phyloP scores from a whole-genome alignment of 1,140 invertebrate species.

The Pollicipes pollicipes region DNA sequence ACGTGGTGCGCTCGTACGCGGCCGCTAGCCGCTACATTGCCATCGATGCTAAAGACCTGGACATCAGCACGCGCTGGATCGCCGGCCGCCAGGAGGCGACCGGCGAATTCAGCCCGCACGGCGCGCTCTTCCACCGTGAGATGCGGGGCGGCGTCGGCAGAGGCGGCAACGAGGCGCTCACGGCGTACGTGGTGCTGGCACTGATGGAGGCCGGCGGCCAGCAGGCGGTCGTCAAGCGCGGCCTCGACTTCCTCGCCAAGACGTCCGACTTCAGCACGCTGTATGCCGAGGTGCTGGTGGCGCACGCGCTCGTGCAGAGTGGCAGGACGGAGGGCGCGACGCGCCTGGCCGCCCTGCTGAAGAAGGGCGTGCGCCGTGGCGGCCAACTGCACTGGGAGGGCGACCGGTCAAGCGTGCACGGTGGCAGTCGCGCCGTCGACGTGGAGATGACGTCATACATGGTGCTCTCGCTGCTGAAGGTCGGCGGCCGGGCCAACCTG shows the following conservation, averaged over 20 bases:
- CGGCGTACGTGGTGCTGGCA: slow-evolving; percentile 45
- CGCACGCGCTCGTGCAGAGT: slow-evolving; percentile 39
- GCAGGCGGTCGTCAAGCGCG: slow-evolving; percentile 31
- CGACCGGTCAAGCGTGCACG: slow-evolving; percentile 21
- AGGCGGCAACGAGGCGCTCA: slow-evolving; percentile 39
- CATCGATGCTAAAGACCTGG: slow-evolving; percentile 38
- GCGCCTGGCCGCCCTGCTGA: background rate
- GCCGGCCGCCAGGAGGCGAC: slow-evolving; percentile 23
- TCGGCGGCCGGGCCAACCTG: slow-evolving; percentile 36
- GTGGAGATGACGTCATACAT: slow-evolving; percentile 61
- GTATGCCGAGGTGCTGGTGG: slow-evolving; percentile 37
- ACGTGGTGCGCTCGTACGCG: slow-evolving; percentile 51
- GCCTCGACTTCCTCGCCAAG: slow-evolving; percentile 36
- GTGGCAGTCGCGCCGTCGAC: slow-evolving; percentile 5
- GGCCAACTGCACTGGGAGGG: slow-evolving; percentile 23
- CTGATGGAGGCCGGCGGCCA: slow-evolving; percentile 37
- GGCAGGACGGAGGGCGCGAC: slow-evolving; percentile 19
- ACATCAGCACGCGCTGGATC: slow-evolving; percentile 30
- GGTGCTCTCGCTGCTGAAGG: slow-evolving; percentile 40
- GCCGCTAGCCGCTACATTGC: slow-evolving; percentile 42
- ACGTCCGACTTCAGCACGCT: slow-evolving; percentile 26
- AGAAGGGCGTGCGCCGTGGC: slow-evolving; percentile 7
- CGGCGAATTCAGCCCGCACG: slow-evolving; percentile 31
- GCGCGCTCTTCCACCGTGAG: slow-evolving; percentile 29
- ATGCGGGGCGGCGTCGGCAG: slow-evolving; percentile 37